These are phyloP conservation scores for Petroica traversi DNA, from an alignment of 2,113 vertebrate genomes.

Conservation along the genomic window DNA sequence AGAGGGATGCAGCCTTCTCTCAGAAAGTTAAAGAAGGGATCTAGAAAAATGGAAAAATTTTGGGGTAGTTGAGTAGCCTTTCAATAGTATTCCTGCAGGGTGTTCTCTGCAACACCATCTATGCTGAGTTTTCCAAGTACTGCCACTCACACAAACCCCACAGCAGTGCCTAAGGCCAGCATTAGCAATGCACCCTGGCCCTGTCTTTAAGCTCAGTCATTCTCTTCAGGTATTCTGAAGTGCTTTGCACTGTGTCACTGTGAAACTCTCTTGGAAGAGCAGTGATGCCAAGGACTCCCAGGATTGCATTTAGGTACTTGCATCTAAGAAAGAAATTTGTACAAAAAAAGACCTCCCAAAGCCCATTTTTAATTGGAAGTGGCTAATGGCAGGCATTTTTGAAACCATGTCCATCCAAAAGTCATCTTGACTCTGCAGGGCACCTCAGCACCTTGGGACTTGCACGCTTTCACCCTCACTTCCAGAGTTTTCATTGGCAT, in stretches of 20 bases:
- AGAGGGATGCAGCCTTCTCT: not conserved
- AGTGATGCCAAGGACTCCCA: not conserved
- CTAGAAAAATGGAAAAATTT: not conserved
- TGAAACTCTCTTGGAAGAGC: not conserved
- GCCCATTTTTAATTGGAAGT: not conserved
- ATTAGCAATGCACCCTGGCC: fast-evolving
- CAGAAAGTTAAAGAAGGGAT: not conserved
- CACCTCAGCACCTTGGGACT: not conserved
- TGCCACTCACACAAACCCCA: not conserved
- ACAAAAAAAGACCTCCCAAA: not conserved
- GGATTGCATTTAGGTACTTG: not conserved
- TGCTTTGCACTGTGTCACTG: not conserved
- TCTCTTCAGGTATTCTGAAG: not conserved
- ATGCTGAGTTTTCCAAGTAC: not conserved
- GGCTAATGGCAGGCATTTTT: not conserved
- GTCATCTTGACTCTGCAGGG: not conserved
- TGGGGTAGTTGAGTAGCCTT: fast-evolving
- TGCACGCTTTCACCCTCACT: not conserved
- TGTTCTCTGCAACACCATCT: not conserved
- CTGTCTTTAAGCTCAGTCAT: not conserved
- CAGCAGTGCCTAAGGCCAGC: not conserved
- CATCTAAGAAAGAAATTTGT: not conserved
- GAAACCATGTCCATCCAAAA: not conserved
- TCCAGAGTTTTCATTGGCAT: not conserved
- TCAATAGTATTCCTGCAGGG: not conserved